These are phyloP conservation scores for Cepphus grylle DNA, from an alignment of 2,113 vertebrate species.

Conservation along the genomic window DNA sequence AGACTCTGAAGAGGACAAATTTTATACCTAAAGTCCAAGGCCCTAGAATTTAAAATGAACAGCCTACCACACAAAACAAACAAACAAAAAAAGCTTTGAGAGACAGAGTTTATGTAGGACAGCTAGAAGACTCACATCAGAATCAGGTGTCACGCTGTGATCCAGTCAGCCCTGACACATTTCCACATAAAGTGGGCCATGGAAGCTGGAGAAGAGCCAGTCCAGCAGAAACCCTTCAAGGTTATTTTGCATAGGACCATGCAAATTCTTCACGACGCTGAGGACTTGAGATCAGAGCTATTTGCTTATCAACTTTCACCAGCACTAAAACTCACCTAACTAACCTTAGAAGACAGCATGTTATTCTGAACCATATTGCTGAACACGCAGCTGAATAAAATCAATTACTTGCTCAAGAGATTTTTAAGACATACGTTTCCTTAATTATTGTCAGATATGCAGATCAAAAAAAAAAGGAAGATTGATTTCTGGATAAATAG, in stretches of 20 bases:
- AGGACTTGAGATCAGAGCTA: neutral
- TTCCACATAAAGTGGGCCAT: neutral
- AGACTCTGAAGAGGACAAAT: neutral
- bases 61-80: neutral
- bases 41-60: neutral
- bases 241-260: neutral
- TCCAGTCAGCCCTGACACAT: neutral
- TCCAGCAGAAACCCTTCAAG: neutral
- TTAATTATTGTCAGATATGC: conserved; percentile 14
- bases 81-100: neutral
- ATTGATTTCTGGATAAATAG: conserved; percentile 6
- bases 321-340: conserved; percentile 4
- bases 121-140: neutral
- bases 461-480: conserved; percentile 45
- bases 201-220: neutral
- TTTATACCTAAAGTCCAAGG: neutral
- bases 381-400: conserved; percentile 36
- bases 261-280: neutral
- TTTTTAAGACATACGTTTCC: neutral
- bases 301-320: neutral
- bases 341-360: neutral
- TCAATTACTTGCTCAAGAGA: neutral
- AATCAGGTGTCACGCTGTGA: neutral
- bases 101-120: neutral
- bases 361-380: conserved; percentile 11